Conservation (phyloP, 2,113 vertebrate genomes). For the Ursus arctos region DNA sequence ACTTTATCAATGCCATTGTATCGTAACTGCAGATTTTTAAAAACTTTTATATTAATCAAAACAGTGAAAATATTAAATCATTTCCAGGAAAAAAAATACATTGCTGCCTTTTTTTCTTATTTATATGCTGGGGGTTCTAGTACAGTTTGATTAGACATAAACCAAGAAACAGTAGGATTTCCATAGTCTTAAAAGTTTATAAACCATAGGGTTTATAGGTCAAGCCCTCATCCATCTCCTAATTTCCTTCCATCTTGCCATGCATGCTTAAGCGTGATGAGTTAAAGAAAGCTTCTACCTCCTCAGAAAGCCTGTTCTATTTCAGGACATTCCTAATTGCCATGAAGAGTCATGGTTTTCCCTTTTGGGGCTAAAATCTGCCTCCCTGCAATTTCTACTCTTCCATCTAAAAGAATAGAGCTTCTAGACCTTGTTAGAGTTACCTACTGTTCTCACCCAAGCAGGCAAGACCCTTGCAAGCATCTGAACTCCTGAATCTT, state of each 20-base stretch:
- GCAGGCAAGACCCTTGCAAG: background rate
- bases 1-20: background rate
- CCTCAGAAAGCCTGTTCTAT: background rate
- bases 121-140: background rate
- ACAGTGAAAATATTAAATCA: slow-evolving; percentile 13
- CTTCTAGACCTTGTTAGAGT: background rate
- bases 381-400: background rate
- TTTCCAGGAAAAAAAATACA: background rate
- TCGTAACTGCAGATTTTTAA: background rate
- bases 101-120: background rate
- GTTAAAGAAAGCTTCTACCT: slow-evolving; percentile 14
- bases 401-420: background rate
- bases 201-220: background rate
- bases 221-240: background rate
- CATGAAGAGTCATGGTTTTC: background rate
- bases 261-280: background rate
- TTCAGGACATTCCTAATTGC: slow-evolving; percentile 21
- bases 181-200: background rate
- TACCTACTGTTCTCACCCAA: background rate
- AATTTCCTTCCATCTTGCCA: background rate
- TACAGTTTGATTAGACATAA: background rate
- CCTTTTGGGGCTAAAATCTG: background rate
- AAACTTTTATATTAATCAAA: background rate
- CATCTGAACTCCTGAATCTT: background rate
- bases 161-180: background rate